Base-by-base conservation (phyloP, 1,140 invertebrate species). In the Whitmania pigra region DNA sequence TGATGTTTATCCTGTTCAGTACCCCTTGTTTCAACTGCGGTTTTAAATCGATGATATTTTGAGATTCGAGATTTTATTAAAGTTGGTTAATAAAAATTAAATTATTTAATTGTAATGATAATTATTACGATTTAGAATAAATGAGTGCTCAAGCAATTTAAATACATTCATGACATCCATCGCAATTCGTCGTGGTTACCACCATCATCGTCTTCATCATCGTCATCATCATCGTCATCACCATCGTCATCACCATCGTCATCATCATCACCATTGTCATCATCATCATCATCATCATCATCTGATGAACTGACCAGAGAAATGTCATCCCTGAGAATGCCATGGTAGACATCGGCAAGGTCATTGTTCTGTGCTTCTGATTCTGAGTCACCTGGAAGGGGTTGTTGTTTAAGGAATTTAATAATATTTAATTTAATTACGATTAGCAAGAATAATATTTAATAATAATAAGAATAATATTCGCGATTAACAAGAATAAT, bases 1-100 rank as follows among this genome's bases (percentile, higher is more conserved):
- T 74, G 11, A 71, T 25, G 49, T 71, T 53, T 5, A 66, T 68
- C 25, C 73, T 67, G 29, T 60, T 40, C 13, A 27, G 20, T 9
- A 55, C 20, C 13, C 40, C 72, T 25, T 69, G 27, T 22, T 31
- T 25, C 67, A 73, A 53, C 72, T 73, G 49, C 22, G 20, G 20
- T 22, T 63, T 13, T 20, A 22, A 22, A 57, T 57, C 9, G 20
- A 9, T n/a, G 25, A 3, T 2, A 25, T 3, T 57, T 57, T 25
- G 20, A n/a, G 20, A 25, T 20, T 4, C 9, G 20, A 57, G 20
- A 57, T 57, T 57, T 57, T n/a, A 57, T n/a, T 57, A n/a, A 57
- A 57, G 9, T 57, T 4, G 5, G 9, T 25, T 20, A 4, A n/a
- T 4, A n/a, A 25, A 2, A n/a, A n/a, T 20, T n/a, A 20, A 57